phyloP scores from a whole-genome alignment of 1,140 invertebrate genomes.

The Lineus longissimus region DNA sequence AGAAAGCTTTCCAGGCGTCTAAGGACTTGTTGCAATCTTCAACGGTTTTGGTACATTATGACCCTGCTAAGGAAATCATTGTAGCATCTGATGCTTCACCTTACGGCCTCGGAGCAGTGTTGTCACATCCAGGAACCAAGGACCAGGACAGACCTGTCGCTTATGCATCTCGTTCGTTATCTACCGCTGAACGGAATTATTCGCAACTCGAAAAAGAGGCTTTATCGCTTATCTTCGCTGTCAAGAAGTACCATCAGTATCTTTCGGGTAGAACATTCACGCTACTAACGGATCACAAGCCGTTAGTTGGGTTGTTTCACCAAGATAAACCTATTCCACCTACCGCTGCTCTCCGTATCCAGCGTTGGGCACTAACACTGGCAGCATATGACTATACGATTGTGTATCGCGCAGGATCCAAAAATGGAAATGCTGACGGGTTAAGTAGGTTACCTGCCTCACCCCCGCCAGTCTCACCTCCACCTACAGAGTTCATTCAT shows the following conservation, averaged over 20 bases:
- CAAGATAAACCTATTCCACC: slow-evolving; percentile 35
- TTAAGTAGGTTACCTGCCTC: slow-evolving; percentile 10
- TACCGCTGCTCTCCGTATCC: slow-evolving; percentile 34
- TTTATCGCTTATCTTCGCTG: slow-evolving; percentile 52
- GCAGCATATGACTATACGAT: slow-evolving; percentile 5
- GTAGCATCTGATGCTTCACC: slow-evolving; percentile 56
- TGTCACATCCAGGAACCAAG: slow-evolving; percentile 45
- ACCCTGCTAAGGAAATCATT: slow-evolving; percentile 43
- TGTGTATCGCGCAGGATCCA: neutral
- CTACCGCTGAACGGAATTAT: slow-evolving; percentile 55
- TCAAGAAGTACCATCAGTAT: slow-evolving; percentile 51
- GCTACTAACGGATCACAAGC: slow-evolving; percentile 56
- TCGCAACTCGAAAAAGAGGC: slow-evolving; percentile 57
- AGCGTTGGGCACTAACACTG: slow-evolving; percentile 43
- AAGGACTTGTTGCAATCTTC: slow-evolving; percentile 30
- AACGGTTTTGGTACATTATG: slow-evolving; percentile 45
- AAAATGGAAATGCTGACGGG: slow-evolving; percentile 11
- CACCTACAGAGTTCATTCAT: too few species aligned
- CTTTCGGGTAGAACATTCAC: slow-evolving; percentile 52
- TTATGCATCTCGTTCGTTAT: slow-evolving; percentile 52
- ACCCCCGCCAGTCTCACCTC: neutral
- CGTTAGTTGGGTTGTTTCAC: slow-evolving; percentile 51
- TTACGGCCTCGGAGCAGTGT: slow-evolving; percentile 54
- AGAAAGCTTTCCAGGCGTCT: slow-evolving; percentile 20
- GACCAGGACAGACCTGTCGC: slow-evolving; percentile 51